phyloP scores from a whole-genome alignment of 2,113 vertebrate genomes.

The Ancistrus triradiatus region DNA sequence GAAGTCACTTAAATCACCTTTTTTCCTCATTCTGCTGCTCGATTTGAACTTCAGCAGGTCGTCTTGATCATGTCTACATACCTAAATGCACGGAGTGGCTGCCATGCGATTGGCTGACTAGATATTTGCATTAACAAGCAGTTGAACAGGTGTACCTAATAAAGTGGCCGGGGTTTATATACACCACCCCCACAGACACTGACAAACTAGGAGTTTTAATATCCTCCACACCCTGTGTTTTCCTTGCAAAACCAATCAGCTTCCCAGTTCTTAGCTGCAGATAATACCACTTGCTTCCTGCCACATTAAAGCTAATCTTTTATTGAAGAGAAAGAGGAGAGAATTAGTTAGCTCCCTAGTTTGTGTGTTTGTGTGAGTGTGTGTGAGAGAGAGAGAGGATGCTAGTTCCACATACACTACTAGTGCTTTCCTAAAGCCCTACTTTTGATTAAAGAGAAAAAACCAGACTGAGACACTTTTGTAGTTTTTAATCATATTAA shows the following conservation, averaged over 20 bases:
- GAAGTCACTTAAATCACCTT: too few species aligned
- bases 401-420: conserved; percentile 21
- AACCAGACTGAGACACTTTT: conserved; percentile 38
- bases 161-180: too few species aligned
- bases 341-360: too few species aligned
- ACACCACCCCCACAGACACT: conserved; percentile 24
- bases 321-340: conserved; percentile 37
- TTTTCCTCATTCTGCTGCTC: too few species aligned
- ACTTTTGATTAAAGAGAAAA: conserved; percentile 37
- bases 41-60: too few species aligned
- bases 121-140: too few species aligned
- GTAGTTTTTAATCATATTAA: conserved; percentile 49
- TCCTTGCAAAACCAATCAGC: conserved; percentile 32
- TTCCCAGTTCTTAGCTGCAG: conserved; percentile 30
- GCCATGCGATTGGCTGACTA: too few species aligned
- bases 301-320: conserved; percentile 52
- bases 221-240: conserved; percentile 32
- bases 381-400: background rate
- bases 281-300: conserved; percentile 49
- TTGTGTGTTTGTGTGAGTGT: too few species aligned
- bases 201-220: conserved; percentile 20
- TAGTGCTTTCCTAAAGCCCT: conserved; percentile 16
- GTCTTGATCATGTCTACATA: too few species aligned
- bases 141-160: too few species aligned
- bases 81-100: too few species aligned